Base-by-base conservation (phyloP, 2,888 invertebrate genomes). In the Notodonta dromedarius region DNA sequence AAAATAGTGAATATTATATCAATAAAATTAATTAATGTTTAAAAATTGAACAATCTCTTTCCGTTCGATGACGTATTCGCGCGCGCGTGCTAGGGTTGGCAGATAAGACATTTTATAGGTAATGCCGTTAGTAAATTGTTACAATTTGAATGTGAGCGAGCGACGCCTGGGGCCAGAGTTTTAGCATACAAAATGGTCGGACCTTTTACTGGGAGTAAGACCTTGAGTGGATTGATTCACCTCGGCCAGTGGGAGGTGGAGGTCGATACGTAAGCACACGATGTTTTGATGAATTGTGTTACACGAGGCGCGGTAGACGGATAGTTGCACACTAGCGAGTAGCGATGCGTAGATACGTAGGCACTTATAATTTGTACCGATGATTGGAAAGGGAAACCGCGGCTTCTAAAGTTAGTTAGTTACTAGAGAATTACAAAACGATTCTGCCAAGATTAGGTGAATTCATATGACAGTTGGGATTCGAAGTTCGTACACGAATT, bases 221-320 rank as follows among this genome's bases (percentile, higher is more conserved):
- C 90, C 89, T 89, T 90, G 88, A 79, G 77, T 81, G 82, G 86
- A 89, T 89, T 91, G 90, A 91, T 88, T 91, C 86, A 89, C 87
- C 86, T 86, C 86, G 24, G 82, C 74, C 76, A 64, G 80, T 80
- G 76, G 80, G 82, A 78, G 82, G 76, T 67, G 77, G 84, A 87
- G 89, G 88, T 85, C 85, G 80, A 77, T 76, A 74, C 74, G 76
- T 76, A 24, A 24, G 24, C 2, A 74, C 80, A 76, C 75, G 72
- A 71, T 72, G 64, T 64, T 73, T 71, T 71, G 71, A 72, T 74
- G 59, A 71, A 70, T 76, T 63, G 58, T 60, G 13, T 60, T 58
- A 60, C 60, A 59, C 59, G 62, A 59, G 60, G 48, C 57, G 56
- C 13, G 40, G 35, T 58, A 56, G 56, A 61, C 44, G 57, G 52